A percentile compares a stretch with the other conserved stretches of the same genome.
phyloP scores from a whole-genome alignment of 1,140 invertebrate species.

The Macrobrachium nipponense region DNA sequence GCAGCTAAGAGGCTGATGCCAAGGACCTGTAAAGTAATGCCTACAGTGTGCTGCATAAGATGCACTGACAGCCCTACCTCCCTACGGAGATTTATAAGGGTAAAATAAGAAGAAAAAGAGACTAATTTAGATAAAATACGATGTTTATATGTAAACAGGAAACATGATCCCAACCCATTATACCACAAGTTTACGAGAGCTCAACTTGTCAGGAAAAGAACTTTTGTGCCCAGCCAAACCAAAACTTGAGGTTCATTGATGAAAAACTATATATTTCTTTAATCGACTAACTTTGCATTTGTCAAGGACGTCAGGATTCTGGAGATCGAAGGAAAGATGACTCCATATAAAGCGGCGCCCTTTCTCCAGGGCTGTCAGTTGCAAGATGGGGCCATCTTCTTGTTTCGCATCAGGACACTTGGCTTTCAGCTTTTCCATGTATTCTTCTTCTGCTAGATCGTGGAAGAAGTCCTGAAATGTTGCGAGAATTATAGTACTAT shows the following conservation, averaged over 20 bases:
- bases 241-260: not conserved
- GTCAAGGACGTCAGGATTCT: slow-evolving; percentile 65
- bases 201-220: not conserved
- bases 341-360: slow-evolving; percentile 69
- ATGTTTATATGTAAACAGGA: not conserved
- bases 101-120: not conserved
- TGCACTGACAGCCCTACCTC: no score
- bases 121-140: not conserved
- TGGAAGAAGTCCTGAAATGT: not conserved
- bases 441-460: not conserved
- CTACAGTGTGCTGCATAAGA: no score
- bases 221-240: no score
- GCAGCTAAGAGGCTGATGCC: no score
- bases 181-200: not conserved
- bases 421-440: not conserved
- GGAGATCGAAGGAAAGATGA: slow-evolving; percentile 68
- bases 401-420: not conserved
- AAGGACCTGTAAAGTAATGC: no score
- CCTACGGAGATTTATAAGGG: no score
- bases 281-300: slow-evolving; percentile 72
- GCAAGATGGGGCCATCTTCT: not conserved
- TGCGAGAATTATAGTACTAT: no score
- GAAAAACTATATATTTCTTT: not conserved
- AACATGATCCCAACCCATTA: not conserved
- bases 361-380: not conserved